phyloP scores from a whole-genome alignment of 2,113 vertebrate genomes.

The Laterallus jamaicensis region DNA sequence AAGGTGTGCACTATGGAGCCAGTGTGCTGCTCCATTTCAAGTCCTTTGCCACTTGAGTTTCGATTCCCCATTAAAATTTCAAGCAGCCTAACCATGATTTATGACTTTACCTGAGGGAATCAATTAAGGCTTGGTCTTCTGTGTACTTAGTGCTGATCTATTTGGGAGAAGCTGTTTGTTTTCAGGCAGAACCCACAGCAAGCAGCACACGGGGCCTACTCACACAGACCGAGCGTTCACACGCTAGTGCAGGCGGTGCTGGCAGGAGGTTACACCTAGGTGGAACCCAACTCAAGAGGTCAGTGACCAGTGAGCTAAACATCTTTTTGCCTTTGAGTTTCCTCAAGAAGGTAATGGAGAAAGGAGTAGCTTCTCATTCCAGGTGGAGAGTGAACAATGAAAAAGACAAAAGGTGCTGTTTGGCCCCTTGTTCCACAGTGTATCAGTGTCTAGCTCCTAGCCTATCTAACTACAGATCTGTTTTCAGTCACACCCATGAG shows the following conservation, averaged over 20 bases:
- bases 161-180: conserved; percentile 17
- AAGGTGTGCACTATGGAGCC: background rate
- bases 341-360: background rate
- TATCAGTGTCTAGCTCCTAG: background rate
- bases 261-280: background rate
- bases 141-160: background rate
- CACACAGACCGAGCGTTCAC: background rate
- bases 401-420: conserved; percentile 39
- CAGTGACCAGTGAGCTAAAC: background rate
- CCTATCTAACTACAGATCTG: background rate
- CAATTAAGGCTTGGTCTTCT: background rate
- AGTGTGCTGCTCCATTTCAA: background rate
- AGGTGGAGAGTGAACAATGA: conserved; percentile 1
- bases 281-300: background rate
- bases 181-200: background rate
- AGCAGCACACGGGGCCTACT: background rate
- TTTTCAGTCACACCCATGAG: background rate
- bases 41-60: background rate
- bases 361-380: background rate
- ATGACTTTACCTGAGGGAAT: background rate
- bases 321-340: conserved; percentile 15
- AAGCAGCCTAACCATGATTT: background rate
- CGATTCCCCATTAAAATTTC: background rate
- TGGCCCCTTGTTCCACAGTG: background rate
- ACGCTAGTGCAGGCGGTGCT: background rate